A percentile compares a stretch with the other conserved stretches of the same genome.
Evolutionary conservation across 2,113 vertebrate species (phyloP).

Genomic region (Oryzias javanicus): DNA sequence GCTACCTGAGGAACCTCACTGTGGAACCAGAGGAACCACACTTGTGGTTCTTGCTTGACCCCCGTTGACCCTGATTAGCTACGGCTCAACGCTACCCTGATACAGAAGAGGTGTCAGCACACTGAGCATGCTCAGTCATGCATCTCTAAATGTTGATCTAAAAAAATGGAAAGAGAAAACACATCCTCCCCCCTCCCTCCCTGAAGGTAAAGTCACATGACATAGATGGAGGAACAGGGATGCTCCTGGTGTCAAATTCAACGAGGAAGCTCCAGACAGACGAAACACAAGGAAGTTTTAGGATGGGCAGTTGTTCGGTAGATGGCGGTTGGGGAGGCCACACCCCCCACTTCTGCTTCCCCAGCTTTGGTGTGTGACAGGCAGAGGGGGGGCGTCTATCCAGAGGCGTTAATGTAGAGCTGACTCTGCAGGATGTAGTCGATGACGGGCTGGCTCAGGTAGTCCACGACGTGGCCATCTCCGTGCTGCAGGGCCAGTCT

Average conservation of each 20-base stretch:
- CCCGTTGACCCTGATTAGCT: background rate
- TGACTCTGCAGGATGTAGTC: constrained; percentile 99
- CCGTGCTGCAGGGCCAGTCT: constrained; percentile 98
- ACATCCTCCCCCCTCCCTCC: constrained; percentile 11
- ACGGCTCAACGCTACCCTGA: background rate
- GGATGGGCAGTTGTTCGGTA: constrained; percentile 7
- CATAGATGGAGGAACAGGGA: constrained; percentile 62
- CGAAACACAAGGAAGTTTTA: constrained; percentile 62
- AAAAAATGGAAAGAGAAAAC: constrained; percentile 10
- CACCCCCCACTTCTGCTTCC: background rate
- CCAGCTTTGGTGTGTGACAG: constrained; percentile 22
- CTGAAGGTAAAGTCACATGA: constrained; percentile 63
- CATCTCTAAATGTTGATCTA: constrained; percentile 17
- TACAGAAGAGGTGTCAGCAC: background rate
- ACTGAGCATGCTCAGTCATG: constrained; percentile 41
- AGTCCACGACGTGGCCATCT: constrained; percentile 95
- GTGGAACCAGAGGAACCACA: background rate
- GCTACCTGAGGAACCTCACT: background rate
- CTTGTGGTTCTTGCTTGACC: constrained; percentile 19
- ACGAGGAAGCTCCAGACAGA: constrained; percentile 69
- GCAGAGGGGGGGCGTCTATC: constrained; percentile 69
- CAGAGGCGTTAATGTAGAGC: constrained; percentile 96
- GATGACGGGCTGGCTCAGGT: constrained; percentile 94
- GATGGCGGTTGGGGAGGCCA: constrained; percentile 9
- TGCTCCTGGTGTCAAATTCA: constrained; percentile 57